Conservation (phyloP, 2,113 vertebrate genomes). For the Rhegmatorhina hoffmannsi region DNA sequence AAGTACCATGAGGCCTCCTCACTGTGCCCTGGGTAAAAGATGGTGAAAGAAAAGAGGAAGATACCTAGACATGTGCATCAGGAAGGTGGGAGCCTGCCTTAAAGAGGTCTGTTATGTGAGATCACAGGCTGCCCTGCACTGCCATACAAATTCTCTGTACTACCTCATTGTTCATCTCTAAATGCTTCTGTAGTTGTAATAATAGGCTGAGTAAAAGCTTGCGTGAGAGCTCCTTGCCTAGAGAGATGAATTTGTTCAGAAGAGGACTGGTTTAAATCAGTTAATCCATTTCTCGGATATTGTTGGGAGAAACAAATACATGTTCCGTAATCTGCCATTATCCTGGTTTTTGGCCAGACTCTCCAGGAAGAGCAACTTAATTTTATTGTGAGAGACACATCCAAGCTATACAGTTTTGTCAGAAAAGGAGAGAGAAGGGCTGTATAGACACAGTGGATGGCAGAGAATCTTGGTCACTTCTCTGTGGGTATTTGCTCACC, state of each 20-base stretch:
- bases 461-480: background rate
- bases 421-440: background rate
- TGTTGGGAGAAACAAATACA: conserved; percentile 15
- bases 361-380: background rate
- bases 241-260: conserved; percentile 37
- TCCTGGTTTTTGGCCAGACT: background rate
- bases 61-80: background rate
- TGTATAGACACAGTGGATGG: background rate
- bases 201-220: background rate
- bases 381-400: background rate
- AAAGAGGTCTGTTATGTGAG: background rate
- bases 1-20: background rate
- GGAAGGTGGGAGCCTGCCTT: background rate
- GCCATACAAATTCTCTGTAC: background rate
- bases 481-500: background rate
- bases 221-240: background rate
- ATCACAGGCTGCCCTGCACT: background rate
- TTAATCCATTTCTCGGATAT: background rate
- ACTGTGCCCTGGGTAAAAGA: background rate
- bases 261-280: conserved; percentile 11
- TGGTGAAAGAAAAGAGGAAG: background rate
- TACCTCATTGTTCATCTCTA: background rate
- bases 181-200: background rate
- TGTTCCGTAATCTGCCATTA: conserved; percentile 10
- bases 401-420: background rate